Evolutionary conservation across 2,797 vertebrate genomes (phyloP).

Genomic region (Benthosema pterotum): DNA sequence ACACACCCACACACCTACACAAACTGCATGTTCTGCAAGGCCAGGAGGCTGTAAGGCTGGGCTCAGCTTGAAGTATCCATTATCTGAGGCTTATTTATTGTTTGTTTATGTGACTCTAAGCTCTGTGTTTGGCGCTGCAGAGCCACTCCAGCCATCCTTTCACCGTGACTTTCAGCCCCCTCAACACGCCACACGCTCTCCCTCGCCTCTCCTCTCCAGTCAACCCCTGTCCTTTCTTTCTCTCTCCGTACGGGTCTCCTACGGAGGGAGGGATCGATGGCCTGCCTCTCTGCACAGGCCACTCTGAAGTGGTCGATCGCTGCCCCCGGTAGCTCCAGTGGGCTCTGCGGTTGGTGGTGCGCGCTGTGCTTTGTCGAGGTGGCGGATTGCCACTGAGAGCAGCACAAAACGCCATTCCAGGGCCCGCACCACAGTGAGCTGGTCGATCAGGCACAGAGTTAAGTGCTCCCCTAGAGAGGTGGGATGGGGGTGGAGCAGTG

Average conservation of each 20-base stretch:
- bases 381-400: slow-evolving; percentile 71
- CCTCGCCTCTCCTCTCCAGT: slow-evolving; percentile 43
- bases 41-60: slow-evolving; percentile 53
- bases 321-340: slow-evolving; percentile 70
- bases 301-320: slow-evolving; percentile 84
- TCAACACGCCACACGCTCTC: slow-evolving; percentile 56
- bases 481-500: slow-evolving; percentile 65
- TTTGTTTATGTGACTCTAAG: slow-evolving; percentile 77
- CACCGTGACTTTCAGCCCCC: slow-evolving; percentile 67
- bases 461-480: slow-evolving; percentile 83
- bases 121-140: slow-evolving; percentile 61
- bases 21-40: slow-evolving; percentile 53
- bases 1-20: slow-evolving; percentile 15
- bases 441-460: slow-evolving; percentile 85
- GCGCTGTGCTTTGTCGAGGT: slow-evolving; percentile 73
- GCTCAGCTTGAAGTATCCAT: slow-evolving; percentile 73
- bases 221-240: slow-evolving; percentile 38
- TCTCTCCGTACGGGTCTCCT: slow-evolving; percentile 57
- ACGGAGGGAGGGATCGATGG: slow-evolving; percentile 81
- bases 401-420: slow-evolving; percentile 65
- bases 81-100: slow-evolving; percentile 75
- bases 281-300: slow-evolving; percentile 80
- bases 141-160: slow-evolving; percentile 67
- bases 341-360: slow-evolving; percentile 62
- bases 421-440: slow-evolving; percentile 72